Conservation (phyloP, 2,113 vertebrate genomes). For the Orientallactaga bullata region DNA sequence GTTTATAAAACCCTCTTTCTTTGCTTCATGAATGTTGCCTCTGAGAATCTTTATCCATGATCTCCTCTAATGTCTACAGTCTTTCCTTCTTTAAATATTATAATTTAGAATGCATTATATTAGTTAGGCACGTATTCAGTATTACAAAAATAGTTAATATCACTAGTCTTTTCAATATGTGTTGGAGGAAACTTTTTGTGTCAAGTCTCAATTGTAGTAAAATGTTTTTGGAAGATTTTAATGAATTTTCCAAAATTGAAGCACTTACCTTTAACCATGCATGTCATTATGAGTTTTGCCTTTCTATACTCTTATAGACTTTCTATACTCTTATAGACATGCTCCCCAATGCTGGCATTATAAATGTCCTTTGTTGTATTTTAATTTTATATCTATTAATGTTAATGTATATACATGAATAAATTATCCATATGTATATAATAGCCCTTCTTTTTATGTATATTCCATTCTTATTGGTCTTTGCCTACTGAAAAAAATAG, state of each 20-base stretch:
- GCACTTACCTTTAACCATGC: constrained; percentile 38
- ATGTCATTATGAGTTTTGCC: neutral
- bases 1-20: neutral
- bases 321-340: constrained; percentile 12
- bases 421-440: neutral
- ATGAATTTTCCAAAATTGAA: neutral
- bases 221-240: neutral
- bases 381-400: constrained; percentile 36
- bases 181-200: neutral
- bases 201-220: neutral
- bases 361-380: constrained; percentile 42
- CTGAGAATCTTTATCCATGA: neutral
- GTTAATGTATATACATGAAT: neutral
- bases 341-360: constrained; percentile 20
- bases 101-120: constrained; percentile 12
- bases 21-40: neutral
- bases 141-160: constrained; percentile 49
- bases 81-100: neutral
- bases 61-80: neutral
- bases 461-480: constrained; percentile 18
- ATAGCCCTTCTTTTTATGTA: neutral
- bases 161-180: neutral
- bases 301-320: constrained; percentile 16
- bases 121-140: neutral
- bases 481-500: constrained; percentile 21